A percentile compares a stretch with the other conserved stretches of the same genome.
These are phyloP conservation scores for Myripristis murdjan DNA, from an alignment of 2,797 vertebrate genomes.

Conservation along the genomic window DNA sequence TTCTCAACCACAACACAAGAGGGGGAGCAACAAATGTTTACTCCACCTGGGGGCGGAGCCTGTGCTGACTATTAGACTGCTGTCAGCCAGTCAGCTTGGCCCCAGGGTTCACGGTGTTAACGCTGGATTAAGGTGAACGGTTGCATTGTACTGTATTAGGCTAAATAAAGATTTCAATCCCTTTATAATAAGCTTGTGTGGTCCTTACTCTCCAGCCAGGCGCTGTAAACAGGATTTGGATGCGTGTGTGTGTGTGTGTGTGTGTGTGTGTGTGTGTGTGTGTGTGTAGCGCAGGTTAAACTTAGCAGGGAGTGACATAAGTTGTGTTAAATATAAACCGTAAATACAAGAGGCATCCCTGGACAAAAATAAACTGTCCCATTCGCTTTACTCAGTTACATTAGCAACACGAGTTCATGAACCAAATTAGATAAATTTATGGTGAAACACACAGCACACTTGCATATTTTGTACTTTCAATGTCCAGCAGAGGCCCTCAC, in stretches of 20 bases:
- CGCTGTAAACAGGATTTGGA: slow-evolving; percentile 64
- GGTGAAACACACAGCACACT: background rate
- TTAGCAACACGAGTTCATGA: background rate
- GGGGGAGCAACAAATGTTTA: slow-evolving; percentile 3
- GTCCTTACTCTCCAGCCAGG: slow-evolving; percentile 61
- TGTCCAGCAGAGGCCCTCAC: slow-evolving; percentile 48
- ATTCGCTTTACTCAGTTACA: background rate
- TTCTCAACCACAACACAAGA: slow-evolving; percentile 21
- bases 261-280: slow-evolving; percentile 1
- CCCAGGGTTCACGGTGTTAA: slow-evolving; percentile 66
- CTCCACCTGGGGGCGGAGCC: slow-evolving; percentile 12
- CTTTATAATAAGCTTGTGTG: slow-evolving; percentile 84
- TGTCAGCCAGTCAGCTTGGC: slow-evolving; percentile 52
- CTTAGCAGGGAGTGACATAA: slow-evolving; percentile 26
- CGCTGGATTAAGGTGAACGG: slow-evolving; percentile 80
- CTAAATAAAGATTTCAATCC: slow-evolving; percentile 89
- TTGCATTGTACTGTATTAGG: slow-evolving; percentile 81
- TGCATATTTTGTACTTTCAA: slow-evolving; percentile 1
- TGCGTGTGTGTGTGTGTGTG: slow-evolving; percentile 50
- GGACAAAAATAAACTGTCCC: background rate
- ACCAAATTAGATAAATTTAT: background rate
- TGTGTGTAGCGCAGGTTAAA: slow-evolving; percentile 23
- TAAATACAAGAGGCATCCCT: background rate
- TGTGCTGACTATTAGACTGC: slow-evolving; percentile 30
- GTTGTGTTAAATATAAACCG: background rate